A percentile compares a stretch with the other conserved stretches of the same genome.
Evolutionary conservation across 2,113 vertebrate genomes (phyloP).

Genomic region (Pygoscelis adeliae): DNA sequence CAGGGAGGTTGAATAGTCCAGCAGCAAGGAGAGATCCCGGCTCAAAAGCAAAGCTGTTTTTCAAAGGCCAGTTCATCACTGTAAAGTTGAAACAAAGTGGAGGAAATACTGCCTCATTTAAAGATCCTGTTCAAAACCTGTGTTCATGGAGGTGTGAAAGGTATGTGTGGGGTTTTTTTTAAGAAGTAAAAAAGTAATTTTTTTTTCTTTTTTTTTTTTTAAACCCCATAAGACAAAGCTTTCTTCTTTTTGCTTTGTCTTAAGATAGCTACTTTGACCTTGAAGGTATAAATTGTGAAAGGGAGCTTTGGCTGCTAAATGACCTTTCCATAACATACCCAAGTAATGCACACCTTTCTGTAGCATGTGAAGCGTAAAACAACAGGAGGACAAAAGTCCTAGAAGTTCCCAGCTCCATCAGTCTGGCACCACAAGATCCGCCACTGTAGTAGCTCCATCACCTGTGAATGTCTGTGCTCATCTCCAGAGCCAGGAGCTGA

Average conservation of each 20-base stretch:
- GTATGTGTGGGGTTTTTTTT: background rate
- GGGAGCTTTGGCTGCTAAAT: background rate
- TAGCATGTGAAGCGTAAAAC: background rate
- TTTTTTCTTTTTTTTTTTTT: background rate
- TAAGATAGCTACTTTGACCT: background rate
- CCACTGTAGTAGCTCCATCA: background rate
- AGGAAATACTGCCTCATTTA: background rate
- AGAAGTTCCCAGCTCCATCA: background rate
- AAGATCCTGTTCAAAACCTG: background rate
- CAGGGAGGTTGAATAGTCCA: background rate
- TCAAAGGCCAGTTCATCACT: background rate
- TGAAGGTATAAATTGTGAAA: background rate
- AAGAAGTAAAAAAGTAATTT: background rate
- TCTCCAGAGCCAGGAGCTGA: background rate
- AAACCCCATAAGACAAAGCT: background rate
- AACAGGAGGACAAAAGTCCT: background rate
- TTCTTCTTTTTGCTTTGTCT: background rate
- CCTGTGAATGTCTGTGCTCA: background rate
- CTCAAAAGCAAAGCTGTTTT: background rate
- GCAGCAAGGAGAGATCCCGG: background rate
- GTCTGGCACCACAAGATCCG: background rate
- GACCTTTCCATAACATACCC: background rate
- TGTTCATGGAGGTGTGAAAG: background rate
- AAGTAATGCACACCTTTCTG: background rate
- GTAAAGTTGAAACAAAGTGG: background rate